Base-by-base conservation (phyloP, 2,797 vertebrate genomes). In the Manis javanica region DNA sequence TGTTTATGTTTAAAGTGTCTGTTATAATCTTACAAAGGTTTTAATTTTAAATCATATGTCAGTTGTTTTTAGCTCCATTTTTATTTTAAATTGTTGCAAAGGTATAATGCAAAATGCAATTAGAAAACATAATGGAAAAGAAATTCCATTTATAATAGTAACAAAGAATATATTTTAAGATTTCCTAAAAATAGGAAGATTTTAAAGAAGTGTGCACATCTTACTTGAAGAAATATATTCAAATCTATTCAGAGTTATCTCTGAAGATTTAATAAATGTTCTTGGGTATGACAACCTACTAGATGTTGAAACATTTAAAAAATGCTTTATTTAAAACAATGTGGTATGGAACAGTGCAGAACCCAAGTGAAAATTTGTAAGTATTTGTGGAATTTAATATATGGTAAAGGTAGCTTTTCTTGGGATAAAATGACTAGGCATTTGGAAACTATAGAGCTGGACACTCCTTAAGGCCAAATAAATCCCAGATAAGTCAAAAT, bases 31-130 rank as follows among this genome's bases (percentile, higher is more conserved):
- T 11, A 46, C 46, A 66, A 29, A 90, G 34, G 16, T 61, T 79
- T 34, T 86, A 19, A 90, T 90, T 95, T 78, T 86, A 59, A 90
- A 26, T 87, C 49, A 82, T 37, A 42, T 34, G 55, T 57, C 23
- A 66, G 14, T 83, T 85, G 42, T 53, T 79, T 94, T 92, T 46
- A 86, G 23, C 42, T 15, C 18, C 61, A 55, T 90, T 90, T 66
- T 90, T 90, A 84, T 88, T 92, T 95, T 81, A 92, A 81, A 61
- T 86, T 88, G 23, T 69, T 87, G 12, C n/a, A 16, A 75, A 89
- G 90, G 42, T 78, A 11, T n/a, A 88, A 21, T 68, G 11, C 23
- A 85, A 51, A 69, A 46, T 31, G 34, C 46, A 85, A 23, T 90
- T 86, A 68, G 29, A 86, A 77, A 86, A 81, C 29, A 90, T 9